Conservation (phyloP, 2,113 vertebrate species). For the Pipa parva region DNA sequence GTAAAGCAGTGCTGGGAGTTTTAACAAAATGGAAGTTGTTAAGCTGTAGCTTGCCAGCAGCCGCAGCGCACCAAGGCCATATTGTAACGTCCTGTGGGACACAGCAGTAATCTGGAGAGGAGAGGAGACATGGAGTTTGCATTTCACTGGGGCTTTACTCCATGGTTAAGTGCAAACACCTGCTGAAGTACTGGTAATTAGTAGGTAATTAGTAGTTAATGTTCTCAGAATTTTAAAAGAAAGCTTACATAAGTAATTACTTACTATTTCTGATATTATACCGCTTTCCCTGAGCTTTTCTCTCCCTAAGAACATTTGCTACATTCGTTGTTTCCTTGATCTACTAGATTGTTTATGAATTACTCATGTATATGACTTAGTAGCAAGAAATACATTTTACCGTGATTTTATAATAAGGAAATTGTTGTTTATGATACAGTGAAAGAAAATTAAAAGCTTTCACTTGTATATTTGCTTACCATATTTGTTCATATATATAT, state of each 20-base stretch:
- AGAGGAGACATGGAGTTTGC: constrained; percentile 77
- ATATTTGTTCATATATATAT: too few relatives aligned
- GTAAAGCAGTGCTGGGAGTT: constrained; percentile 51
- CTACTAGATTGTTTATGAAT: constrained; percentile 99
- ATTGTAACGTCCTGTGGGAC: constrained; percentile 63
- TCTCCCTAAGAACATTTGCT: constrained; percentile 94
- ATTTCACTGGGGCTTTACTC: constrained; percentile 89
- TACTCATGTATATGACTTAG: constrained; percentile 93
- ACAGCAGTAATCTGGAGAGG: constrained; percentile 76
- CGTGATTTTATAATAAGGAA: background rate
- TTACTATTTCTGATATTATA: constrained; percentile 92
- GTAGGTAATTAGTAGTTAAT: constrained; percentile 99
- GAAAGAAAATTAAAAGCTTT: too few relatives aligned
- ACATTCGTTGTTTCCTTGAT: constrained; percentile 93
- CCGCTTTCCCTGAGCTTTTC: constrained; percentile 92
- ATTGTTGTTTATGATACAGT: too few relatives aligned
- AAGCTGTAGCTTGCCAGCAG: constrained; percentile 55
- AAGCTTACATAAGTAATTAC: constrained; percentile 96
- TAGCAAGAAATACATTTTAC: constrained; percentile 40
- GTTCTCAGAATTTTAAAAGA: constrained; percentile 97
- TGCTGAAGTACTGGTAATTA: constrained; percentile 99
- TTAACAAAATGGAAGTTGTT: constrained; percentile 54
- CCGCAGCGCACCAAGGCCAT: constrained; percentile 47
- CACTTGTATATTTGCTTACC: too few relatives aligned
- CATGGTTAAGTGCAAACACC: constrained; percentile 91